Evolutionary conservation across 92 coral and sea anemone species (phyloP), one percentile per base, ranked within the genome.

Genomic region (Chrysogorgia sp.): DNA sequence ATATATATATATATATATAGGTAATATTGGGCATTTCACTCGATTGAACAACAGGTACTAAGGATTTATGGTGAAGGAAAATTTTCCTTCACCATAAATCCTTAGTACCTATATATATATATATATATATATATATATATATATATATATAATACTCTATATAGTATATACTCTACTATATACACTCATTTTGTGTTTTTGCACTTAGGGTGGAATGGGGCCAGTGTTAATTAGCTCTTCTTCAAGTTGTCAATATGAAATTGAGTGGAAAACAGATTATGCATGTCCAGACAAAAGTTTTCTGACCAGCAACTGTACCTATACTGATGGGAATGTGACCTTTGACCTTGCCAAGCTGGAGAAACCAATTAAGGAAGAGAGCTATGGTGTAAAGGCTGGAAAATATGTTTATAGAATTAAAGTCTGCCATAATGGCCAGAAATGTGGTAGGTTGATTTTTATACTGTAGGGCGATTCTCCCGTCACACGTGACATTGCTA

Each of bases 181-280:
- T 63, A 19, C 76, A 68, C 15, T 19, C 23, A 37, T 26, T 21
- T 21, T 34, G 1, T 77, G 17, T 7, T 9, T 35, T 47, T 63
- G 17, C 10, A 40, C 59, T 32, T 69, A 96, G 99, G 82, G 89
- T 61, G 96, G 74, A 45, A 87, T 72, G 74, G 97, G 97, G 9
- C 99, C 99, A 41, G 82, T 88, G 10, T 65, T 96, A 71, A 83
- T 55, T 50, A 53, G 63, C 50, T 26, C 89, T 5, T 71, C 84
- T 0, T 80, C 81, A 29, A 65, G 86, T 63, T 96, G 99, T 55
- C 34, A 61, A 2, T 96, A 76, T 61, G 97, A 96, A 62, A 87
- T 96, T 0, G 81, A 88, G 52, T 96, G 99, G 99, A 85, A 85
- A 63, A 96, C 99, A 4, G 96, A 87, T 29, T 90, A 71, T 75